Conservation (phyloP, 2,113 vertebrate genomes). For the Ptyas mucosa region DNA sequence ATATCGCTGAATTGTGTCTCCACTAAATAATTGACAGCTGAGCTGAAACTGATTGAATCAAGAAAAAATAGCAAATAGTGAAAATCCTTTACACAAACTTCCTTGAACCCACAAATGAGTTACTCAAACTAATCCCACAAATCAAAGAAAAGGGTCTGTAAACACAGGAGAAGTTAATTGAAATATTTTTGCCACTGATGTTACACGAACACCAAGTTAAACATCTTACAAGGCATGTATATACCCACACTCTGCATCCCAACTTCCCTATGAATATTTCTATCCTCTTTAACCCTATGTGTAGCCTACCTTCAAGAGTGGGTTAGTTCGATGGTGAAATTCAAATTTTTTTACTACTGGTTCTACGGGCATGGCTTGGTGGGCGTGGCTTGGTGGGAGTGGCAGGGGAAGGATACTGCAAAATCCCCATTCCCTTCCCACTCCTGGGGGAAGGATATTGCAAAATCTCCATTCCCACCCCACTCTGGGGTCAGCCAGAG, state of each 20-base stretch:
- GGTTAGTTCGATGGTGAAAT: too few relatives aligned
- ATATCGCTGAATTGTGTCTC: background rate
- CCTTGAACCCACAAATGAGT: background rate
- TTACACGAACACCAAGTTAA: background rate
- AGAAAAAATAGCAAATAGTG: background rate
- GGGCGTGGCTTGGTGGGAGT: too few relatives aligned
- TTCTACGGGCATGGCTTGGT: too few relatives aligned
- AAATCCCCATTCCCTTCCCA: too few relatives aligned
- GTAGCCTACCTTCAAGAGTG: background rate
- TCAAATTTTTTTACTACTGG: too few relatives aligned
- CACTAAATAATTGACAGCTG: background rate
- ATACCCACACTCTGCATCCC: background rate
- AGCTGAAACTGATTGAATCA: background rate
- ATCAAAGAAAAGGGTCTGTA: background rate
- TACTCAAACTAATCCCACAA: background rate
- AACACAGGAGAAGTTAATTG: background rate
- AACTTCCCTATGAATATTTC: background rate
- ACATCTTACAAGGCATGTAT: background rate
- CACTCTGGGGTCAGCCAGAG: too few relatives aligned
- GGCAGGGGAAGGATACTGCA: too few relatives aligned
- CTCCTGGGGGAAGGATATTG: too few relatives aligned
- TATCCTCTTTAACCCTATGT: background rate
- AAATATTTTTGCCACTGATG: background rate
- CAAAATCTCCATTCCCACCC: too few relatives aligned
- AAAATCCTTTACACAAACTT: background rate